phyloP scores from a whole-genome alignment of 2,797 vertebrate genomes.

The Acropternis orthonyx region DNA sequence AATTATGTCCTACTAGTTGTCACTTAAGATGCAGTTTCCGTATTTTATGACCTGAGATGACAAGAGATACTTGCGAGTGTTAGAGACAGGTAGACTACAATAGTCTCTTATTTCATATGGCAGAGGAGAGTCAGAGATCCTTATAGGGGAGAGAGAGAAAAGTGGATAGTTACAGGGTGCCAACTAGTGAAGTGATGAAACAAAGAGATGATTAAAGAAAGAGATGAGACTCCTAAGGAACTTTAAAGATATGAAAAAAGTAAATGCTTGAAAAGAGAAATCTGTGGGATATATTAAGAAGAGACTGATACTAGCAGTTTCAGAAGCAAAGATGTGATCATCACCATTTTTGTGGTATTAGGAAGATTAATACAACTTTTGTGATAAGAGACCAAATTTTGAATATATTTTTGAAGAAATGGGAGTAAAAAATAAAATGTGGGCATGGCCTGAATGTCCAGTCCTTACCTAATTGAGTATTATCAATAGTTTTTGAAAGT shows the following conservation, averaged over 20 bases:
- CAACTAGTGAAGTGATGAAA: neutral
- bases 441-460: neutral
- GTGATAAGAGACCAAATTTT: neutral
- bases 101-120: neutral
- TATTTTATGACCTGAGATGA: neutral
- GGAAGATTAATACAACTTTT: neutral
- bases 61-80: neutral
- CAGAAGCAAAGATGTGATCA: neutral
- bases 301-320: neutral
- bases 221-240: neutral
- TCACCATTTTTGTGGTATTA: neutral
- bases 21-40: neutral
- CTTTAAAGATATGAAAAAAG: neutral
- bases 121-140: neutral
- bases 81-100: neutral
- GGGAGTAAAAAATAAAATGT: neutral
- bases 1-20: neutral
- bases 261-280: neutral
- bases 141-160: neutral
- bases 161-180: neutral
- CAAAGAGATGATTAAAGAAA: neutral
- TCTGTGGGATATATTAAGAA: neutral
- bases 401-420: neutral
- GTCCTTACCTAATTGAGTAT: neutral
- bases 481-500: neutral